Evolutionary conservation across 2,797 vertebrate species (phyloP).

Genomic region (Anabas testudineus): DNA sequence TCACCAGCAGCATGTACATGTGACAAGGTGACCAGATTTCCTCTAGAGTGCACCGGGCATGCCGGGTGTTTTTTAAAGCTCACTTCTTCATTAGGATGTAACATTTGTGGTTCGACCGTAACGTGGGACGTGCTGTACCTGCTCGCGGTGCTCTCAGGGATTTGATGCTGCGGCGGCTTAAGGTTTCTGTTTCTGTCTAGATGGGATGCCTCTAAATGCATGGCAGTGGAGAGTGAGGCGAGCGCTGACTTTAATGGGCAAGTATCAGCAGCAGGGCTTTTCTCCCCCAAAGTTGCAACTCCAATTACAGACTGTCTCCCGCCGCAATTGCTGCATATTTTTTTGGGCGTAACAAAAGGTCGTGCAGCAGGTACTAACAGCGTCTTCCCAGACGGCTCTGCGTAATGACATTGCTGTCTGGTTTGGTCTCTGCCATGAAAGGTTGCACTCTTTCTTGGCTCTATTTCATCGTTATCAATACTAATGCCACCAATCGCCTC

Average conservation of each 20-base stretch:
- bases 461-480: constrained; percentile 67
- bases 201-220: constrained; percentile 30
- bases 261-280: constrained; percentile 8
- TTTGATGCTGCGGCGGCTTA: constrained; percentile 26
- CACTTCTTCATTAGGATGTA: constrained; percentile 48
- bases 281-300: constrained; percentile 29
- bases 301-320: constrained; percentile 64
- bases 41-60: constrained; percentile 71
- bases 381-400: constrained; percentile 55
- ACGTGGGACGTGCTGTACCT: constrained; percentile 42
- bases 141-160: constrained; percentile 26
- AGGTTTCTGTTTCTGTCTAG: constrained; percentile 46
- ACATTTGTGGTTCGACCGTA: constrained; percentile 43
- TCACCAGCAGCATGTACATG: constrained; percentile 25
- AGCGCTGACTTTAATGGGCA: constrained; percentile 42
- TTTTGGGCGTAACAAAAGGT: constrained; percentile 58
- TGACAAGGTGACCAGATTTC: constrained; percentile 39
- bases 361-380: constrained; percentile 48
- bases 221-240: constrained; percentile 16
- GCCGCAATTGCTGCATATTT: constrained; percentile 79
- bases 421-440: constrained; percentile 43
- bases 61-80: constrained; percentile 62
- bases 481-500: constrained; percentile 84
- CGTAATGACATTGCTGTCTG: constrained; percentile 51
- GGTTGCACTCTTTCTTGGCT: constrained; percentile 16